Percentiles rank a stretch among this genome's conserved stretches.
Conservation (phyloP, 2,888 invertebrate species). For the Parnassius mnemosyne region DNA sequence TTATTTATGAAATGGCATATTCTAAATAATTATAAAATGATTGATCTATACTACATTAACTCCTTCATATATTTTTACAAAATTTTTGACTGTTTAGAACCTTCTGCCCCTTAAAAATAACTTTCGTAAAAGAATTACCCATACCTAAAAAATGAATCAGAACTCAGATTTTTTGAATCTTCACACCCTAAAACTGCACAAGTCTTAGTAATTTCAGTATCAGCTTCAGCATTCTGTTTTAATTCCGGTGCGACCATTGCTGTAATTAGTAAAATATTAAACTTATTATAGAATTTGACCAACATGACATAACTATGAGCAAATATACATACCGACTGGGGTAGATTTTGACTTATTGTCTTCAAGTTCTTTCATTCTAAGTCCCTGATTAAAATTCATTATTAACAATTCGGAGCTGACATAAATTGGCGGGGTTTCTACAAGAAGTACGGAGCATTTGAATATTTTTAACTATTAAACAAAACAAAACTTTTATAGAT, state of each 20-base stretch:
- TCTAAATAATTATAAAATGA: too few relatives aligned
- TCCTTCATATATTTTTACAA: too few relatives aligned
- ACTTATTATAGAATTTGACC: too few relatives aligned
- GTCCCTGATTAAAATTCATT: conserved; percentile 60
- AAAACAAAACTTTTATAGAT: conserved; percentile 5
- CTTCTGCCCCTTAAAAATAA: too few relatives aligned
- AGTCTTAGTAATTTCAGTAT: conserved; percentile 65
- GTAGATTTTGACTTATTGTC: conserved; percentile 66
- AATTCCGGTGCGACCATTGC: conserved; percentile 76
- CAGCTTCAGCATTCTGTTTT: conserved; percentile 59
- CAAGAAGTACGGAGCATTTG: conserved; percentile 5
- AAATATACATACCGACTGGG: conserved; percentile 42
- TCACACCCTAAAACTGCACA: conserved; percentile 74
- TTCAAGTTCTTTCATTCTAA: conserved; percentile 63
- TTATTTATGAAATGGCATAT: too few relatives aligned
- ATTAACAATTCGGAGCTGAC: conserved; percentile 26
- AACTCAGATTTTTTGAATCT: conserved; percentile 64
- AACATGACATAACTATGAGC: too few relatives aligned
- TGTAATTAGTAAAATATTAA: conserved; percentile 34
- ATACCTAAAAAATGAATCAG: conserved; percentile 69
- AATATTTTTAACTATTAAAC: conserved; percentile 8
- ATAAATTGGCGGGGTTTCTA: conserved; percentile 29
- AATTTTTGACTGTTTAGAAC: too few relatives aligned
- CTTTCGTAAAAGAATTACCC: conserved; percentile 1
- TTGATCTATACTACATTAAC: too few relatives aligned